phyloP scores from a whole-genome alignment of 2,797 vertebrate species.

The Schizothorax lantsangensis region DNA sequence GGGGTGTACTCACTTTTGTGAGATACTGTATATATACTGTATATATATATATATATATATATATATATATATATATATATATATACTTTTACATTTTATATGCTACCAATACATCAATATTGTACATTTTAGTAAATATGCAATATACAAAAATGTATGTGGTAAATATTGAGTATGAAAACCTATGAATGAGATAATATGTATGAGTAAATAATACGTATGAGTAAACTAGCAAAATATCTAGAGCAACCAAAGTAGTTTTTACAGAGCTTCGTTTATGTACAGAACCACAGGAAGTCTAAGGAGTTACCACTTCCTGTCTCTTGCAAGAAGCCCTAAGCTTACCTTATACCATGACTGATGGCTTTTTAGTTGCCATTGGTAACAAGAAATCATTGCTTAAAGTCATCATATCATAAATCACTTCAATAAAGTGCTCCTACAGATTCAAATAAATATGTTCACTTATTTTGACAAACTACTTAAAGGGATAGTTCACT shows the following conservation, averaged over 20 bases:
- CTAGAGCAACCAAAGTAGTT: constrained; percentile 52
- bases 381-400: constrained; percentile 22
- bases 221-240: constrained; percentile 21
- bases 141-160: background rate
- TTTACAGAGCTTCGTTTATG: constrained; percentile 53
- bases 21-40: too few species aligned
- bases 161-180: background rate
- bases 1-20: too few species aligned
- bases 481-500: too few species aligned
- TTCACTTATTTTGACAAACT: background rate
- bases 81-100: background rate
- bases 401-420: background rate
- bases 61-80: background rate
- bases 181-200: constrained; percentile 3
- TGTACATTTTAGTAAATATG: background rate
- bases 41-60: background rate
- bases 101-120: background rate
- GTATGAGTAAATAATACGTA: background rate
- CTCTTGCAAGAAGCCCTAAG: constrained; percentile 48
- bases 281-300: constrained; percentile 65
- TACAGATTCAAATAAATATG: background rate
- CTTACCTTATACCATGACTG: constrained; percentile 34
- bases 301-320: constrained; percentile 69
- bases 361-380: background rate
- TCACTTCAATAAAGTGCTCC: background rate